Conservation (phyloP, 2,113 vertebrate species). For the Chaetura pelagica region DNA sequence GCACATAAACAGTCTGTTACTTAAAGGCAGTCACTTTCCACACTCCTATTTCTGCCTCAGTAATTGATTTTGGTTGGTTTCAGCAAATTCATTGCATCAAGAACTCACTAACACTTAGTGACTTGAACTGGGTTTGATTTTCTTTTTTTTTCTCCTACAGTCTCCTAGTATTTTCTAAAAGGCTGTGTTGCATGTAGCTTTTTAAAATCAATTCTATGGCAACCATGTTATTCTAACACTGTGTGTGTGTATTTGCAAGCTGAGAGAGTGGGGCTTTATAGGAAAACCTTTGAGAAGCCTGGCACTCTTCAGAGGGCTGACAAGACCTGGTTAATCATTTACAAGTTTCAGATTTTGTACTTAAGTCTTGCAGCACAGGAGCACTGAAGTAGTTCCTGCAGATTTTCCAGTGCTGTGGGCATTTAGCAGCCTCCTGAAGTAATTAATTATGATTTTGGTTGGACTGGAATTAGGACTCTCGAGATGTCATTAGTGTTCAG, state of each 20-base stretch:
- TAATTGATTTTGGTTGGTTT: background rate
- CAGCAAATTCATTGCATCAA: background rate
- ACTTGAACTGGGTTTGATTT: background rate
- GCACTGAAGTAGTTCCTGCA: background rate
- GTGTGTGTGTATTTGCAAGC: background rate
- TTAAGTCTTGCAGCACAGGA: background rate
- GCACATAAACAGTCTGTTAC: background rate
- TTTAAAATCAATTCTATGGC: background rate
- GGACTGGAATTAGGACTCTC: background rate
- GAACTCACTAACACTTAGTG: background rate
- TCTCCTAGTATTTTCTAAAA: background rate
- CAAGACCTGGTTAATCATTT: background rate
- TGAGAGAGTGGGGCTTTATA: background rate
- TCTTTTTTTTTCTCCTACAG: background rate
- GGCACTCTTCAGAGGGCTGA: background rate
- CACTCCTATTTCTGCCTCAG: background rate
- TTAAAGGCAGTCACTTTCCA: background rate
- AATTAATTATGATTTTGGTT: background rate
- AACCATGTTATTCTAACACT: background rate
- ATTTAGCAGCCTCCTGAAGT: background rate
- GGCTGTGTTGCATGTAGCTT: background rate
- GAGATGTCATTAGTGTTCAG: background rate
- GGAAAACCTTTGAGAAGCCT: background rate
- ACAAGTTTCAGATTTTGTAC: background rate
- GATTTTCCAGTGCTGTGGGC: background rate